A percentile compares a stretch with the other conserved stretches of the same genome.
Conservation (phyloP, 2,113 vertebrate genomes). For the Gnathonemus longibarbis region DNA sequence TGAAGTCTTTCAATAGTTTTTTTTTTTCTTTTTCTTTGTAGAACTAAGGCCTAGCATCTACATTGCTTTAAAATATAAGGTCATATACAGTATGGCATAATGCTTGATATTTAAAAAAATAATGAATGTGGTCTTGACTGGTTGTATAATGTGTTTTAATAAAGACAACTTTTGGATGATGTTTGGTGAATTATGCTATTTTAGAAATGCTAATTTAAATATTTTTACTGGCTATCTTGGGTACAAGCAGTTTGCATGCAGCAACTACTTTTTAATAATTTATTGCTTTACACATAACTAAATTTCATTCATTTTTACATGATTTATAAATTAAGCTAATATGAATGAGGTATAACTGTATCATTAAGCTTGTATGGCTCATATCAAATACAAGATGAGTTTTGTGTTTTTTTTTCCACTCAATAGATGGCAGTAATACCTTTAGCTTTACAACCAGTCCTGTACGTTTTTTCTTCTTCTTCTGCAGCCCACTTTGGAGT, state of each 20-base stretch:
- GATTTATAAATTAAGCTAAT: neutral
- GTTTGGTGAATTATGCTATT: neutral
- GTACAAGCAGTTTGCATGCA: neutral
- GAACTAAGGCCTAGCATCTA: neutral
- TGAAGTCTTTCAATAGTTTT: neutral
- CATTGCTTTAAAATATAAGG: neutral
- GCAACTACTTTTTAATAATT: neutral
- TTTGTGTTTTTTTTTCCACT: neutral
- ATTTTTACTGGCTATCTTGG: neutral
- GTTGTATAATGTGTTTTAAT: neutral
- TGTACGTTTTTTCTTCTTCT: neutral
- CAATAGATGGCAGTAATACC: neutral
- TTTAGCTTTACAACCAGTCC: neutral
- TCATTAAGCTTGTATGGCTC: neutral
- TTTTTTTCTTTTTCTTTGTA: neutral
- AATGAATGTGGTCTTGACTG: neutral
- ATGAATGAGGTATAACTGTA: neutral
- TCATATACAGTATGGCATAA: neutral
- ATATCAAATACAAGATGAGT: neutral
- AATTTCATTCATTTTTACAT: neutral
- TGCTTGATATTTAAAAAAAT: neutral
- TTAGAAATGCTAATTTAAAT: neutral
- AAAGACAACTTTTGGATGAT: neutral
- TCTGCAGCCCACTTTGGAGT: neutral
- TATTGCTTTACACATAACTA: neutral